Evolutionary conservation across 2,888 invertebrate genomes (phyloP), one percentile per base, ranked within the genome.

Genomic region (Harpalus rubripes): DNA sequence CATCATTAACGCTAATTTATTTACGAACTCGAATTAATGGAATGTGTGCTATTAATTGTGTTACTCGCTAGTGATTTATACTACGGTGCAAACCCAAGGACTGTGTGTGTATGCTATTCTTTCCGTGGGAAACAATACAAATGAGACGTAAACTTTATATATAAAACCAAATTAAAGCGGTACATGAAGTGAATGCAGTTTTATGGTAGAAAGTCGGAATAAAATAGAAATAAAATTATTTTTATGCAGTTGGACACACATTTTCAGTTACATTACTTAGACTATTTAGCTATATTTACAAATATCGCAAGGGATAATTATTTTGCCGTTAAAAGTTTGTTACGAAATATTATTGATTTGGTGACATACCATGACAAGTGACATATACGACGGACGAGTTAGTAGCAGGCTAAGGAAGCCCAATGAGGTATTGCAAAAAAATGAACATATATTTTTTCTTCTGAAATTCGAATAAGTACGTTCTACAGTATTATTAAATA

Each of bases 1-100:
- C 68, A 72, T 82, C 82, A 82, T 82, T 82, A 82, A 82, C 32
- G 82, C 56, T 82, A 82, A 82, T 82, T 82, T 82, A 82, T 82
- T 82, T 82, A 82, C 82, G 72, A 52, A 82, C 72, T 72, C 82
- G 82, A 82, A 82, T 82, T 82, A 82, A 82, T 82, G 72, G 82
- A 82, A 82, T 82, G 82, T 22, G 68, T 63, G 81, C 63, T 81
- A 81, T 81, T 81, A 81, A 81, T 81, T 81, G 81, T 82, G 72
- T 72, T 82, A 82, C 58, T 82, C 41, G 68, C 68, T 41, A 74
- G 41, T 82, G 68, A 82, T 82, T 82, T 82, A 82, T 82, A 56
- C 72, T 15, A 65, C 68, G 65, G 22, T 65, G 58, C 58, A 72
- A 68, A 32, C 32, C 41, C 44, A 61, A 26, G 58, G 72, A 68